Evolutionary conservation across 2,888 invertebrate species (phyloP), one percentile per base, ranked within the genome.

Genomic region (Odontocolon sp.): DNA sequence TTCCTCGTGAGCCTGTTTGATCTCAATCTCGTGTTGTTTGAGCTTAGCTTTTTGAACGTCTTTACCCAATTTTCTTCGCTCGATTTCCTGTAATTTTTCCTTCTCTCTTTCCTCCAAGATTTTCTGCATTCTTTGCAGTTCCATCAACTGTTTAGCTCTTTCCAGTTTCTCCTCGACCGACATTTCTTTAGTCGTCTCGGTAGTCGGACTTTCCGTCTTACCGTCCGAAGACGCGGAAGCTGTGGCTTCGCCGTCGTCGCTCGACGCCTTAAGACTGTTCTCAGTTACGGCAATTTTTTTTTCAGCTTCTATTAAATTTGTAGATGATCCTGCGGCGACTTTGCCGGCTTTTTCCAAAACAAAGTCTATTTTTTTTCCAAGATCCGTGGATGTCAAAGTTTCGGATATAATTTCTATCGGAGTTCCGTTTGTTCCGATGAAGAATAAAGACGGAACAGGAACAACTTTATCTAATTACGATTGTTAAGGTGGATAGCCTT

Each of bases 371-470:
- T 95, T 94, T 2, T 89, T 86, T 0, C 92, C 91, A 63, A 97
- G 91, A 79, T 94, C 94, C 0, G 92, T 88, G n/a, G 92, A 89
- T 21, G 93, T 91, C 1, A 94, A 91, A 83, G 90, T 92, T 86
- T 94, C 94, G 2, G 93, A 94, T 9, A 96, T 93, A 63, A 97
- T 94, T 88, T 97, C 96, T 63, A 98, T 85, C 0, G 97, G 96
- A 0, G 93, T 92, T 0, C 98, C 98, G 86, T 94, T 94, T 66
- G 94, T 92, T 0, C 96, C 96, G 87, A 98, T 97, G 87, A 97
- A 97, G 91, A 96, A 98, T 61, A 96, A 90, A 0, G 96, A 96
- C 0, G 98, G 97, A 3, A 95, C 93, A 0, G 95, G 94, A 9
- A 94, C 95, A 82, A 95, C 91, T 89, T 95, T 94, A 89, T 95